Percentiles rank a stretch among this genome's conserved stretches.
phyloP scores from a whole-genome alignment of 2,888 invertebrate species.

The Eupeodes latifasciatus region DNA sequence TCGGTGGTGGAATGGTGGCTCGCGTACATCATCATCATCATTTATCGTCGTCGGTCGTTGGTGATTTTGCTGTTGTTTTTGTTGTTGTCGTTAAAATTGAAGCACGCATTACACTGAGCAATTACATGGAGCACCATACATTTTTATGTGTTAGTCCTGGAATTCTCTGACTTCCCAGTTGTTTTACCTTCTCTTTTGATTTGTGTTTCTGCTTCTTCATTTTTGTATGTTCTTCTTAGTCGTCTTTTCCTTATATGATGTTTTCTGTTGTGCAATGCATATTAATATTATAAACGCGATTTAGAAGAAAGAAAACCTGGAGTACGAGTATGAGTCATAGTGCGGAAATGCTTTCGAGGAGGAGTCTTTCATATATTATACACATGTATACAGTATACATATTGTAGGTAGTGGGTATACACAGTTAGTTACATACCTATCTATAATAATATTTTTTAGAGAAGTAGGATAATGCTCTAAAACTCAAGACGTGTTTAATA shows the following conservation, averaged over 20 bases:
- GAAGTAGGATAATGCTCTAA: slow-evolving; percentile 52
- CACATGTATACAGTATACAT: background rate
- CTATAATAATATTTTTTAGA: slow-evolving; percentile 3
- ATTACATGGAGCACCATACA: slow-evolving; percentile 60
- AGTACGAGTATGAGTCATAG: slow-evolving; percentile 70
- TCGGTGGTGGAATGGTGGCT: background rate
- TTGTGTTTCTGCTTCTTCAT: slow-evolving; percentile 8
- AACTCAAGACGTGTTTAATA: slow-evolving; percentile 45
- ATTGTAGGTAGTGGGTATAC: too few species aligned
- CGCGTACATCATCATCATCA: slow-evolving; percentile 14
- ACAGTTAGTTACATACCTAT: background rate
- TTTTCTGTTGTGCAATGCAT: slow-evolving; percentile 55
- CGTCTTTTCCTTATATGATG: slow-evolving; percentile 17
- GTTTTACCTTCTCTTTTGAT: slow-evolving; percentile 30
- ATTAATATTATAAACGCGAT: slow-evolving; percentile 55
- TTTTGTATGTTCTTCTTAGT: background rate
- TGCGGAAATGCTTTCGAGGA: slow-evolving; percentile 70
- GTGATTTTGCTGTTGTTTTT: background rate
- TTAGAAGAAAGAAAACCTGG: slow-evolving; percentile 57
- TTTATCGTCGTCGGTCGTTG: background rate
- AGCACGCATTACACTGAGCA: slow-evolving; percentile 68
- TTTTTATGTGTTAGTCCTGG: slow-evolving; percentile 73
- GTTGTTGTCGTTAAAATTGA: slow-evolving; percentile 49
- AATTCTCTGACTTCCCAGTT: slow-evolving; percentile 66
- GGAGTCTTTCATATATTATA: slow-evolving; percentile 10